phyloP scores from a whole-genome alignment of 1,140 invertebrate species.

The Bacillus rossius region DNA sequence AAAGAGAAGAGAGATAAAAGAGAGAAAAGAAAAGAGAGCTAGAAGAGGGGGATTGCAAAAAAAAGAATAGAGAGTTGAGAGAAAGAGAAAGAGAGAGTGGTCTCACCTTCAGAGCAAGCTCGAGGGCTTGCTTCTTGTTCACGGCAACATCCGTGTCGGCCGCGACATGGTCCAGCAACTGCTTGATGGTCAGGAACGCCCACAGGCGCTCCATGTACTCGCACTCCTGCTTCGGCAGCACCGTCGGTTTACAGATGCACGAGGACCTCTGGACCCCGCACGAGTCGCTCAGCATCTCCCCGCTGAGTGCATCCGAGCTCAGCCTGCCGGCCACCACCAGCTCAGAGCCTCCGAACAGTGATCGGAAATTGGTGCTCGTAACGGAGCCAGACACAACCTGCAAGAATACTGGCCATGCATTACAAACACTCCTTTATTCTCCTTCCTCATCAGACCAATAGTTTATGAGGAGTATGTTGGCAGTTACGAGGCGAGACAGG shows the following conservation, averaged over 20 bases:
- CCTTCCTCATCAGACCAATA: no score
- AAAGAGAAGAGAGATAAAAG: no score
- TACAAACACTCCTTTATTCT: no score
- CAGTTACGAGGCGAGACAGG: no score
- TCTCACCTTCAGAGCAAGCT: conserved; percentile 43
- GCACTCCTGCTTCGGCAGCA: not conserved
- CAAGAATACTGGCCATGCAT: not conserved
- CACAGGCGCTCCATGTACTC: conserved; percentile 50
- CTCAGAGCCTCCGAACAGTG: conserved; percentile 53
- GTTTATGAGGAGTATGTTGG: no score
- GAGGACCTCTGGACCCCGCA: not conserved
- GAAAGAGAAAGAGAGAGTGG: no score
- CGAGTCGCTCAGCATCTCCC: not conserved
- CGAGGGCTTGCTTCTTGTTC: conserved; percentile 39
- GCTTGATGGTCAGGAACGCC: conserved; percentile 63
- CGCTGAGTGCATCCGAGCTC: not conserved
- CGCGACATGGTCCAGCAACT: conserved; percentile 48
- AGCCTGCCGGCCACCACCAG: conserved; percentile 48
- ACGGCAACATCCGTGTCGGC: not conserved
- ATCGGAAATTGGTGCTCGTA: conserved; percentile 46
- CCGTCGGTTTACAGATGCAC: no score
- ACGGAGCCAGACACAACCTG: conserved; percentile 35
- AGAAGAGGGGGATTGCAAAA: no score
- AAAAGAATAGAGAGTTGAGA: no score
- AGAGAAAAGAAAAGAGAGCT: no score